Evolutionary conservation across 2,888 invertebrate species (phyloP).

Genomic region (Cosmopolites sordidus): DNA sequence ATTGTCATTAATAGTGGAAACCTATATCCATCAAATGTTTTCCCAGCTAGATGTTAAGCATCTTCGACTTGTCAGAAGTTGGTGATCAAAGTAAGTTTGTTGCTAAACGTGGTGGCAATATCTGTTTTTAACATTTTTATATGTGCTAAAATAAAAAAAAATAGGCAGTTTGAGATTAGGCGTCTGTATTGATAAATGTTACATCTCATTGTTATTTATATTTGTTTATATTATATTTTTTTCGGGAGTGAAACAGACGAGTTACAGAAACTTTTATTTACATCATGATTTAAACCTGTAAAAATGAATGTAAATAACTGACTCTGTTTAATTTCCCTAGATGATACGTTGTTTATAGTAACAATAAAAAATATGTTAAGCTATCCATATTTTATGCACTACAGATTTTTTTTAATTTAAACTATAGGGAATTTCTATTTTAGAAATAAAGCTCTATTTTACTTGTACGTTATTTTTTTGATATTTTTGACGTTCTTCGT

Average conservation of each 20-base stretch:
- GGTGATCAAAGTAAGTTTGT: conserved; percentile 1
- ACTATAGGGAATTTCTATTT: conserved; percentile 6
- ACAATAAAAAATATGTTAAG: neutral
- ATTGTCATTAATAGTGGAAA: too few species aligned
- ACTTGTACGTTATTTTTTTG: conserved; percentile 11
- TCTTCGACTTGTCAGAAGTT: too few species aligned
- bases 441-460: conserved; percentile 8
- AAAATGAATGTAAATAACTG: neutral
- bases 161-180: conserved; percentile 6
- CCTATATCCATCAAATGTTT: too few species aligned
- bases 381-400: conserved; percentile 41
- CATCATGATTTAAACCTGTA: neutral
- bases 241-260: neutral
- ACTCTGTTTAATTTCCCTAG: neutral
- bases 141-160: conserved; percentile 31
- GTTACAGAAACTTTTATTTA: neutral
- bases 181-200: conserved; percentile 42
- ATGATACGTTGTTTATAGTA: conserved; percentile 2
- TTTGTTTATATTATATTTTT: conserved; percentile 48
- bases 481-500: conserved; percentile 6
- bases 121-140: conserved; percentile 32
- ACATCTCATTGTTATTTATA: conserved; percentile 45
- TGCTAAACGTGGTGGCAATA: conserved; percentile 20
- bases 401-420: conserved; percentile 39
- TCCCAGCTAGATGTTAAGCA: too few species aligned